Base-by-base conservation (phyloP, 1,140 invertebrate genomes). In the Oreohelix idahoensis region DNA sequence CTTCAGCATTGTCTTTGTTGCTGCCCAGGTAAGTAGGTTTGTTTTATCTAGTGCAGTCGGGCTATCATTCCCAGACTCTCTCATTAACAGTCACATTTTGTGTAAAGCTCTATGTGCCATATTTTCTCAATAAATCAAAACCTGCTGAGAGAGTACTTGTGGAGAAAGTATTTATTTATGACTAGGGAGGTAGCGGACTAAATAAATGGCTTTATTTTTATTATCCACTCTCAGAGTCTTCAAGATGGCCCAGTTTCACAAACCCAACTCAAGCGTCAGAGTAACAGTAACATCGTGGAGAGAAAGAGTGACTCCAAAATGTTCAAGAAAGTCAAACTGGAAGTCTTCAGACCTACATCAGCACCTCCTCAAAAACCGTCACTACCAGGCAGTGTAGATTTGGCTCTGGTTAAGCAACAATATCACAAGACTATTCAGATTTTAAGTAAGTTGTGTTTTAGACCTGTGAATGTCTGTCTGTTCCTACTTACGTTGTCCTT, bases 301-400 rank as follows among this genome's bases (percentile, higher is more conserved):
- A 53, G 76, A 29, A 78, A 63, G 51, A 29, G 1, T 35, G 76
- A 78, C 51, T 35, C 29, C 51, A 78, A 78, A 45, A 58, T 38
- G n/a, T 78, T 78, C 49, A 78, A 63, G 51, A 78, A 78, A n/a
- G 51, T 78, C n/a, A 53, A 32, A 26, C n/a, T 78, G 11, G 29
- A 29, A 32, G 42, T 17, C 8, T 13, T 58, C 10, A 1, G 17
- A 26, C 17, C 51, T 17, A 13, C n/a, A 29, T 10, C 49, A 11
- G 5, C n/a, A 29, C n/a, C 32, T 35, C 32, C 53, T 11, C 11
- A 15, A 26, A 78, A 78, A 63, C 76, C 76, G 4, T 49, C 49
- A 38, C 32, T 78, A 38, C 76, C 76, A 8, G 42, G 23, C 49
- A 39, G n/a, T n/a, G 32, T 78, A 17, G 76, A 78, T n/a, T 63